Evolutionary conservation across 2,113 vertebrate species (phyloP).

Genomic region (Otocyon megalotis): DNA sequence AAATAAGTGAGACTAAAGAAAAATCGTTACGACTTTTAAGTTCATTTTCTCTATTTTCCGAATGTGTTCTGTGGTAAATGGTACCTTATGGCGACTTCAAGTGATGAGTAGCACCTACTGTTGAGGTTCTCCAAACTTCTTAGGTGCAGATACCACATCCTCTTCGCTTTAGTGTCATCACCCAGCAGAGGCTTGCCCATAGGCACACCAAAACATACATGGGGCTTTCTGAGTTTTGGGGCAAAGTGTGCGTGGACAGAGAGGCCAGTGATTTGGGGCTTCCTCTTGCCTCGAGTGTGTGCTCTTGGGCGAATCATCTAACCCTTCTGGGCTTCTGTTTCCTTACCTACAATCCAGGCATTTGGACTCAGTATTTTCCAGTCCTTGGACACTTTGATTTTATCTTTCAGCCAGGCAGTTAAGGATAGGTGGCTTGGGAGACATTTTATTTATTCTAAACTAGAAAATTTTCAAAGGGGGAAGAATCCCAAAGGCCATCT

Average conservation of each 20-base stretch:
- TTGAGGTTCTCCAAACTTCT: not conserved
- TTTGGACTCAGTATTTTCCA: slow-evolving; percentile 64
- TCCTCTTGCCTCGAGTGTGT: not conserved
- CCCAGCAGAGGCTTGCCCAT: too few species aligned
- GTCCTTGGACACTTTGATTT: slow-evolving; percentile 37
- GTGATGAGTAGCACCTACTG: not conserved
- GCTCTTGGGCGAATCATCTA: not conserved
- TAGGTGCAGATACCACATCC: not conserved
- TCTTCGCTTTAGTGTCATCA: not conserved
- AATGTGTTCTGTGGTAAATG: not conserved
- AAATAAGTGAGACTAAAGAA: not conserved
- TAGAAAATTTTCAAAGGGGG: slow-evolving; percentile 62
- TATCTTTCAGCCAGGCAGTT: slow-evolving; percentile 57
- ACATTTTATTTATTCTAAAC: slow-evolving; percentile 70
- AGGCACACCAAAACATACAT: not conserved
- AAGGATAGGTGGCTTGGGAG: slow-evolving; percentile 17
- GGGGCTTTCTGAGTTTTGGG: not conserved
- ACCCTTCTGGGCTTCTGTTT: slow-evolving; percentile 39
- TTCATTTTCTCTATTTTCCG: slow-evolving; percentile 24
- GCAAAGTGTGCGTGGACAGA: not conserved
- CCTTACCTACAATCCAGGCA: slow-evolving; percentile 36
- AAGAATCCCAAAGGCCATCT: slow-evolving; percentile 72
- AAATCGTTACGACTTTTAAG: not conserved
- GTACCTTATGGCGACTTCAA: not conserved
- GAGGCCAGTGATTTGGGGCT: not conserved